Base-by-base conservation (phyloP, 2,113 vertebrate species). In the Scatophagus argus region DNA sequence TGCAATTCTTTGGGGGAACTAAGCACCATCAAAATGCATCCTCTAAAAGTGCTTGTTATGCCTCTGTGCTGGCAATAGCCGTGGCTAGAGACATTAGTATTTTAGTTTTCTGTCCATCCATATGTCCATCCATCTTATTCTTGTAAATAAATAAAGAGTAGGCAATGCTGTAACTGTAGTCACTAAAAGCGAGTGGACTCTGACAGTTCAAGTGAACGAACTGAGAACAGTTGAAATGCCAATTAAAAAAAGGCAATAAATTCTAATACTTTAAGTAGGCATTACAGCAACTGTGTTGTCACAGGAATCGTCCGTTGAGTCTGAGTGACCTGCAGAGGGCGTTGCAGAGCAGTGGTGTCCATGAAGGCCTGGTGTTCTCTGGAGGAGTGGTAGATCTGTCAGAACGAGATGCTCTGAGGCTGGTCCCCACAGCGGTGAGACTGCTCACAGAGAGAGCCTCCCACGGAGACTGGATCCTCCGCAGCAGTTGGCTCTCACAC, bases 391-490 rank as follows among this genome's bases (percentile, higher is more conserved):
- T 85, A 23, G 90, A 93, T 69, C 82, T 90, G 74, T 76, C 88
- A 25, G 95, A 94, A 56, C 88, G 93, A 10, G 95, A 97, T 70
- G 81, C 95, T 25, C 90, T 94, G 39, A 90, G 91, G 49, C 93
- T 97, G 65, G 84, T 99, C 39, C 92, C 95, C 17, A 91, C 95
- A 2, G 96, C 96, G 10, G 95, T 97, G 56, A 95, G 95, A 52
- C 88, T 97, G 58, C 93, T 99, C 73, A 94, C 93, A 36, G 96
- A 96, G 91, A 95, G 95, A 80, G 95, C 98, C 8, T 97, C 95
- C 25, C 97, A 97, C 61, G 96, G 96, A 13, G 98, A 99, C 68
- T 99, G 98, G 97, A 87, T 95, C 73, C 88, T 99, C 34, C 96
- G 98, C 85, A 96, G 95, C 86, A 95, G 94, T 86, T 99, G 97